Evolutionary conservation across 2,797 vertebrate species (phyloP), one percentile per base, ranked within the genome.

Genomic region (Hipposideros larvatus): DNA sequence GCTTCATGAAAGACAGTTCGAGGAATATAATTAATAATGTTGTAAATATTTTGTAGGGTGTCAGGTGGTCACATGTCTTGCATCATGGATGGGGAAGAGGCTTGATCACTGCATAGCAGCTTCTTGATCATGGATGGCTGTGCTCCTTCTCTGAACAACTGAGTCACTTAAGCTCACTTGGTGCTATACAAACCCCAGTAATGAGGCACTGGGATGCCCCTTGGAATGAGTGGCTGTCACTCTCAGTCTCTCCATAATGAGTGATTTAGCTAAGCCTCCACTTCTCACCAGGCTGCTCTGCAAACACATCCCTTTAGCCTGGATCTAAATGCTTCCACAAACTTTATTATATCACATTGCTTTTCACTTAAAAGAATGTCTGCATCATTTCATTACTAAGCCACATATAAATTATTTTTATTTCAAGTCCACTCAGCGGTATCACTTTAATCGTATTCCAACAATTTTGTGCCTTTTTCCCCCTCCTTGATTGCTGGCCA

Each of bases 301-400:
- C 14, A 46, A 0, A 10, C 63, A 16, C 34, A 14, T 41, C 28
- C 22, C 34, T 71, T 71, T 22, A 86, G 31, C 59, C 51, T 0
- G 13, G 70, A 66, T 53, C 66, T 70, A 88, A 87, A 93, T 48
- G 86, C 14, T 85, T 65, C 85, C 48, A 37, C 26, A 41, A 80
- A 75, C 61, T 93, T 96, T 41, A 91, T 93, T 63, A 37, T 28
- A 65, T 82, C 63, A 28, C 75, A 75, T 55, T 88, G 82, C 57
- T 96, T 90, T 94, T 74, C 78, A 79, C 41, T 82, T 88, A 92
- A 91, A 89, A 95, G 65, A 89, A 78, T 43, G 19, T 73, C 68
- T 65, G 7, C 14, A 28, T 80, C 66, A 66, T 88, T 92, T 87
- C 70, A 90, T 79, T 71, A 66, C 61, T 71, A 84, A 84, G 65